Evolutionary conservation across 1,140 invertebrate genomes (phyloP), one percentile per base, ranked within the genome.

Genomic region (Bombus confusus): DNA sequence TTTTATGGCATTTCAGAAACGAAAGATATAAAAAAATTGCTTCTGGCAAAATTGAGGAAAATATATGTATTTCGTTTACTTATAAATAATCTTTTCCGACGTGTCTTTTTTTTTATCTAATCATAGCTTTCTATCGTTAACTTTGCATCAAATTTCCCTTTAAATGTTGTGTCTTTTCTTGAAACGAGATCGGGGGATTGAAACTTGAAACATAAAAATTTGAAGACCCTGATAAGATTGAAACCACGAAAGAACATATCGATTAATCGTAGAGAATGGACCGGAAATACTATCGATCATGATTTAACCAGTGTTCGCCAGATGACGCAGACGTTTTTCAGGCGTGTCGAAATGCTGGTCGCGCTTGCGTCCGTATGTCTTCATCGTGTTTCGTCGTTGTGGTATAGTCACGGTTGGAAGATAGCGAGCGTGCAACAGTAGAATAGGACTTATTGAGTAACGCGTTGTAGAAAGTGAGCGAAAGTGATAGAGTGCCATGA

Each of bases 291-390:
- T 72, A 77, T 77, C 80, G 68, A 64, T 22, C 34, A 28, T 52
- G 22, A 64, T 66, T 86, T 12, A 15, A 62, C 22, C 22, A 31
- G 0, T 28, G 57, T 57, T 41, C 43, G 13, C 41, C 68, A 86
- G 85, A 69, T 86, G 74, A 25, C 68, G 68, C 74, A 25, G 0
- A 31, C 31, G 34, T 39, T 64, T 69, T 78, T 52, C 81, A 86
- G 85, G 85, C 85, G 85, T 86, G 85, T 83, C 85, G 85, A 77
- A 68, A 72, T 15, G 37, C 37, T 62, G 18, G 31, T 85, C 69
- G 78, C 71, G 84, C 62, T 68, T 64, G 78, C 57, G 81, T 86
- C 59, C 57, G 47, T 86, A 47, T 18, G 31, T 64, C 37, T 37
- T 83, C 57, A 62, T 72, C 52, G 72, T 31, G 57, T 68, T 62